Evolutionary conservation across 2,888 invertebrate species (phyloP).

Genomic region (Ormyrus labotus): DNA sequence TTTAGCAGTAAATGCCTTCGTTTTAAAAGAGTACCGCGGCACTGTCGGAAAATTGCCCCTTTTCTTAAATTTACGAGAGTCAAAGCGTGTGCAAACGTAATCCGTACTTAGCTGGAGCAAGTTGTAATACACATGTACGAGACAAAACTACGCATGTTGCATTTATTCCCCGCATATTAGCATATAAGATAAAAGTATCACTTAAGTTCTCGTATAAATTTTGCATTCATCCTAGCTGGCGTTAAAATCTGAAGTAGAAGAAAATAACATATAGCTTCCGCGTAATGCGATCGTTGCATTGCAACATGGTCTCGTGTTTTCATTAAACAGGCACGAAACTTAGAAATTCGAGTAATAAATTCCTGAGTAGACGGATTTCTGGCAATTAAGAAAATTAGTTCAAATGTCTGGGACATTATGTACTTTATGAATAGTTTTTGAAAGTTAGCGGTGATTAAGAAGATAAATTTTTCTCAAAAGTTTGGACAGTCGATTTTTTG

Average conservation of each 20-base stretch:
- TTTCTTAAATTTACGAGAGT: conserved; percentile 19
- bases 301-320: neutral
- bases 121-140: neutral
- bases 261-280: too few relatives aligned
- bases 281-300: too few relatives aligned
- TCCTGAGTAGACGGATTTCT: too few relatives aligned
- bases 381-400: too few relatives aligned
- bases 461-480: too few relatives aligned
- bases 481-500: too few relatives aligned
- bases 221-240: conserved; percentile 15
- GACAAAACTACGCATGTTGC: neutral
- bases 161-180: conserved; percentile 22
- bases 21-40: neutral
- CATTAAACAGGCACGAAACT: too few relatives aligned
- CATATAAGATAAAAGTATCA: conserved; percentile 42
- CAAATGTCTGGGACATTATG: too few relatives aligned
- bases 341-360: too few relatives aligned
- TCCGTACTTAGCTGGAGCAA: conserved; percentile 1
- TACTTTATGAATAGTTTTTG: too few relatives aligned
- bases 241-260: neutral
- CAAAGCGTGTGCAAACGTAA: conserved; percentile 3
- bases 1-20: too few relatives aligned
- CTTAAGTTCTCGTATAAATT: conserved; percentile 42
- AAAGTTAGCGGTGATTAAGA: too few relatives aligned
- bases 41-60: neutral